Conservation (phyloP, 2,888 invertebrate species). For the Argyresthia albistria region DNA sequence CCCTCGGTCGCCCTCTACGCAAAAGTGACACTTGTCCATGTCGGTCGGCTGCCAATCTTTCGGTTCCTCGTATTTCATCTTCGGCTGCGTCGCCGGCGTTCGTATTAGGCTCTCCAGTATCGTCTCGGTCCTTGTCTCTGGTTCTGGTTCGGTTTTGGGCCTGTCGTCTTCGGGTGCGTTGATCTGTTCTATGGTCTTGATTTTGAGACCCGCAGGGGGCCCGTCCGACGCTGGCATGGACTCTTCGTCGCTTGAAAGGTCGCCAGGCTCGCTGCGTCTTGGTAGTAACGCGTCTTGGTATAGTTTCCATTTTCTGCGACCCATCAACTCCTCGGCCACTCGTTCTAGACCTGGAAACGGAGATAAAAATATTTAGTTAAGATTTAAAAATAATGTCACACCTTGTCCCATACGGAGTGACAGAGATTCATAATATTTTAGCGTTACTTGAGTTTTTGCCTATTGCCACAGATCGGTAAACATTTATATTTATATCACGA, state of each 20-base stretch:
- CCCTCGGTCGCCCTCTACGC: slow-evolving; percentile 64
- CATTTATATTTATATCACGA: too few relatives aligned
- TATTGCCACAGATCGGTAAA: too few relatives aligned
- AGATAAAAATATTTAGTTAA: not conserved
- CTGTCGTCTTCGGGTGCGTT: slow-evolving; percentile 52
- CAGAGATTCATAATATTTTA: too few relatives aligned
- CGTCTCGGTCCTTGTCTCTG: slow-evolving; percentile 48
- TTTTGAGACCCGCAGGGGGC: slow-evolving; percentile 60
- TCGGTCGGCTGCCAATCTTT: slow-evolving; percentile 87
- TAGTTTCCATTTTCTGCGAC: slow-evolving; percentile 96
- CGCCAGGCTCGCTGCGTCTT: slow-evolving; percentile 47
- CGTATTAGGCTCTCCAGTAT: slow-evolving; percentile 69
- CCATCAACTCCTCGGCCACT: slow-evolving; percentile 97
- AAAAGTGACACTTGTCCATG: slow-evolving; percentile 90
- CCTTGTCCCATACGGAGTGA: too few relatives aligned
- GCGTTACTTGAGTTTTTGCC: too few relatives aligned
- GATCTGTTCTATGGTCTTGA: slow-evolving; percentile 68
- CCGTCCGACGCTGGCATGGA: slow-evolving; percentile 56
- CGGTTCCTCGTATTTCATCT: slow-evolving; percentile 59
- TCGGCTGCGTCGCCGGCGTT: slow-evolving; percentile 59
- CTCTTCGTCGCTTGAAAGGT: slow-evolving; percentile 57
- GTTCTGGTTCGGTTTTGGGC: slow-evolving; percentile 21
- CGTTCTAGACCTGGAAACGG: slow-evolving; percentile 87
- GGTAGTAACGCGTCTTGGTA: slow-evolving; percentile 83
- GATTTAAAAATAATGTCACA: not conserved